Evolutionary conservation across 1,140 invertebrate genomes (phyloP).

Genomic region (Papilio polytes): DNA sequence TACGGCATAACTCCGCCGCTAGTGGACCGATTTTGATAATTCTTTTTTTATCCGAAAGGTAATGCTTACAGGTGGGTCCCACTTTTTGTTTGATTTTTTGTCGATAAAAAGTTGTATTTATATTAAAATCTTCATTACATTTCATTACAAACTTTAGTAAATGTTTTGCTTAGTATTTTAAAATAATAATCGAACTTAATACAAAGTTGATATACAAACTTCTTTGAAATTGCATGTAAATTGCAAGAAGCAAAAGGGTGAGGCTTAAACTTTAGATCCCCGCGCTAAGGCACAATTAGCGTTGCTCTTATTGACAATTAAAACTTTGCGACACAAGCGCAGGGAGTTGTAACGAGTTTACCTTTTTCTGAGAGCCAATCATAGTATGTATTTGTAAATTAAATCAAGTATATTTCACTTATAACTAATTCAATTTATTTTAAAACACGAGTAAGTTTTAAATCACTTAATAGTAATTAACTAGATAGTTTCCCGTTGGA

Average conservation of each 20-base stretch:
- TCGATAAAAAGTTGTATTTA: neutral
- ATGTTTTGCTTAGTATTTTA: too few species aligned
- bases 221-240: slow-evolving; percentile 8
- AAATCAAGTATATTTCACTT: neutral
- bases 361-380: neutral
- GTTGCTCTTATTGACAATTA: slow-evolving; percentile 5
- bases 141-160: too few species aligned
- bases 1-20: too few species aligned
- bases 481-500: too few species aligned
- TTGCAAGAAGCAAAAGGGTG: neutral
- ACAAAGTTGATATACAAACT: neutral
- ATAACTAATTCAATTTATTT: too few species aligned
- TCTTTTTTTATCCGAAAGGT: too few species aligned
- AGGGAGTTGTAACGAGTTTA: neutral
- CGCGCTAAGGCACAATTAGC: slow-evolving; percentile 1
- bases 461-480: too few species aligned
- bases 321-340: neutral
- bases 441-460: too few species aligned
- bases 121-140: too few species aligned
- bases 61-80: too few species aligned
- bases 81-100: too few species aligned
- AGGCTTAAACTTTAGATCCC: neutral
- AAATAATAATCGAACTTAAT: neutral
- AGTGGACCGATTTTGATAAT: too few species aligned
- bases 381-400: neutral